Evolutionary conservation across 2,888 invertebrate genomes (phyloP).

Genomic region (Leptura quadrifasciata): DNA sequence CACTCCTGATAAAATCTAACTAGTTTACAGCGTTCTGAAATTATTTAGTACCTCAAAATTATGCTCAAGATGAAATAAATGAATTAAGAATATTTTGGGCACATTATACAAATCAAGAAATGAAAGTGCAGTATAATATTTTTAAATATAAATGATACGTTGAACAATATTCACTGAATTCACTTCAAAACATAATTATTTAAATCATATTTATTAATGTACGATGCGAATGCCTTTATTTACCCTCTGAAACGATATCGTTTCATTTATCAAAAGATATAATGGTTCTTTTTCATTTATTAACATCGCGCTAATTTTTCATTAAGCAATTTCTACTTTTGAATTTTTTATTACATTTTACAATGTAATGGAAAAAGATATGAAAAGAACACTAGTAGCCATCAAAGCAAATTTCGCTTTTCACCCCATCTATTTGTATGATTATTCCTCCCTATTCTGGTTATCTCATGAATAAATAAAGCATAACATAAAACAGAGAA

Average conservation of each 20-base stretch:
- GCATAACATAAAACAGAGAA: slow-evolving; percentile 36
- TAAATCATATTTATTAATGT: too few species aligned
- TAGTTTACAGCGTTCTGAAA: too few species aligned
- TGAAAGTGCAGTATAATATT: too few species aligned
- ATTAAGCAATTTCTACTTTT: background rate
- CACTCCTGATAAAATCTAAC: too few species aligned
- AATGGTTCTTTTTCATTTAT: background rate
- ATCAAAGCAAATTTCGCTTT: slow-evolving; percentile 27
- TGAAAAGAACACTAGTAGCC: slow-evolving; percentile 17
- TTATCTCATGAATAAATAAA: slow-evolving; percentile 44
- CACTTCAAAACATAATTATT: too few species aligned
- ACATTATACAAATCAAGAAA: too few species aligned
- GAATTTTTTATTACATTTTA: slow-evolving; percentile 4
- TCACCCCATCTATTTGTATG: slow-evolving; percentile 40
- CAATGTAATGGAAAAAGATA: slow-evolving; percentile 9
- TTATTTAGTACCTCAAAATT: too few species aligned
- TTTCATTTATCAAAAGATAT: background rate
- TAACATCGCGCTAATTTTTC: slow-evolving; percentile 13
- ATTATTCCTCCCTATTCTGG: slow-evolving; percentile 36
- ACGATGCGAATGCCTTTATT: background rate
- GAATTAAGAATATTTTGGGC: too few species aligned
- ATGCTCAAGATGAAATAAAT: too few species aligned
- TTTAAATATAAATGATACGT: too few species aligned
- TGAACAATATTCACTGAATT: too few species aligned
- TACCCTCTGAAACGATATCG: background rate